phyloP scores from a whole-genome alignment of 2,888 invertebrate genomes.

The Coelinius sp. region DNA sequence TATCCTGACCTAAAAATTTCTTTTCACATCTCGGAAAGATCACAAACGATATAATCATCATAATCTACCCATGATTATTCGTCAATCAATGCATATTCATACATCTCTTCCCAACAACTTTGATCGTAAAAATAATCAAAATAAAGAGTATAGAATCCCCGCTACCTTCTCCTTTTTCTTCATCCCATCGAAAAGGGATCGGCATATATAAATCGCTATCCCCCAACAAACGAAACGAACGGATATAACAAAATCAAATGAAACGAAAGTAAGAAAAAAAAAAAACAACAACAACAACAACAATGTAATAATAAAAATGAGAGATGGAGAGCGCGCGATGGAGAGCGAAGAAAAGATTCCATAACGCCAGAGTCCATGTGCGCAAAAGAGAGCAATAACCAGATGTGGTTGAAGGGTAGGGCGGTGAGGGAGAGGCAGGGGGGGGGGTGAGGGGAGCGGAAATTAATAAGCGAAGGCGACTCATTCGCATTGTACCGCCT shows the following conservation, averaged over 20 bases:
- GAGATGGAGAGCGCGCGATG: conserved; percentile 30
- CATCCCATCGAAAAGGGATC: conserved; percentile 18
- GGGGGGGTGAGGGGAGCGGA: conserved; percentile 29
- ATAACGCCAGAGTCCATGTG: conserved; percentile 30
- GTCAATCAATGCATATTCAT: conserved; percentile 53
- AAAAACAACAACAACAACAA: conserved; percentile 12
- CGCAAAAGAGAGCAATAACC: conserved; percentile 31
- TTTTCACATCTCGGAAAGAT: neutral
- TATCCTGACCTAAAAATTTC: neutral
- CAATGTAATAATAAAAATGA: conserved; percentile 24
- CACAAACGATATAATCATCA: conserved; percentile 17
- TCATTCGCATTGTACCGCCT: conserved; percentile 45
- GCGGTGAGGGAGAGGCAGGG: conserved; percentile 9
- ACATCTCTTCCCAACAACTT: conserved; percentile 35
- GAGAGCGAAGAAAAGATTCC: conserved; percentile 36
- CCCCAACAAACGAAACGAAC: conserved; percentile 8
- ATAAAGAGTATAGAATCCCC: conserved; percentile 41
- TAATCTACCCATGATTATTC: conserved; percentile 39
- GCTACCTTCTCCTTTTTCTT: conserved; percentile 25
- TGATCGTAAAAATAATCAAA: conserved; percentile 41
- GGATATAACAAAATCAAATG: conserved; percentile 3
- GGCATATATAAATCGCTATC: conserved; percentile 32
- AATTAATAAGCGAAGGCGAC: conserved; percentile 43
- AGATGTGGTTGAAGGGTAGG: neutral
- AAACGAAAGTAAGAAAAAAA: conserved; percentile 6